phyloP scores from a whole-genome alignment of 2,797 vertebrate species.

The Novumbra hubbsi region DNA sequence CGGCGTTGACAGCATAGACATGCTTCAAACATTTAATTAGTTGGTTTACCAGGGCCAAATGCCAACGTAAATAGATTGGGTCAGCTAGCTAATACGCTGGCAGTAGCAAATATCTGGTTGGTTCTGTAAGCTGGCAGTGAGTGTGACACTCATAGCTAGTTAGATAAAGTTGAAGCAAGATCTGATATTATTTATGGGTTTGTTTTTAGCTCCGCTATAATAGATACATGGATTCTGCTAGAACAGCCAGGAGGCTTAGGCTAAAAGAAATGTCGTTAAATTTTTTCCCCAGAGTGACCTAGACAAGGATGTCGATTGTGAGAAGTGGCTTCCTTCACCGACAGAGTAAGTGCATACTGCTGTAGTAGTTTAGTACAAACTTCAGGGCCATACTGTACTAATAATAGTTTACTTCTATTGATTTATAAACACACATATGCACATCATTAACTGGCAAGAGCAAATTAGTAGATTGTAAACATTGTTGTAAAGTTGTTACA shows the following conservation, averaged over 20 bases:
- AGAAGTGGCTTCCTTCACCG: slow-evolving; percentile 79
- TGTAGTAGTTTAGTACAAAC: not conserved
- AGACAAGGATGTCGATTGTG: slow-evolving; percentile 63
- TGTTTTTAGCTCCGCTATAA: not conserved
- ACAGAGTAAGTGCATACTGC: slow-evolving; percentile 79
- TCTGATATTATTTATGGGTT: no score
- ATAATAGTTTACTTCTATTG: no score
- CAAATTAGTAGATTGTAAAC: no score
- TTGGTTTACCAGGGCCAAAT: not conserved
- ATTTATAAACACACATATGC: no score
- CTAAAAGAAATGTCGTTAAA: not conserved
- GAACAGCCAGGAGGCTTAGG: not conserved
- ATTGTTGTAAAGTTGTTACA: no score
- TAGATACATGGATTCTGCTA: not conserved
- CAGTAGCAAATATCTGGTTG: no score
- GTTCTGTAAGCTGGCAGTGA: no score
- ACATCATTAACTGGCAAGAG: no score
- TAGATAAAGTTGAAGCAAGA: no score
- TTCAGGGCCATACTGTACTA: no score
- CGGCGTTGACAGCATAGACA: not conserved
- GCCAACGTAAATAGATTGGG: not conserved
- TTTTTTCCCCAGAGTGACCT: slow-evolving; percentile 1
- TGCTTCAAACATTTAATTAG: not conserved
- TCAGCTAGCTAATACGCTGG: not conserved
- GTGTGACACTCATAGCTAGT: no score